phyloP scores from a whole-genome alignment of 2,888 invertebrate genomes.

The Drymonia ruficornis region DNA sequence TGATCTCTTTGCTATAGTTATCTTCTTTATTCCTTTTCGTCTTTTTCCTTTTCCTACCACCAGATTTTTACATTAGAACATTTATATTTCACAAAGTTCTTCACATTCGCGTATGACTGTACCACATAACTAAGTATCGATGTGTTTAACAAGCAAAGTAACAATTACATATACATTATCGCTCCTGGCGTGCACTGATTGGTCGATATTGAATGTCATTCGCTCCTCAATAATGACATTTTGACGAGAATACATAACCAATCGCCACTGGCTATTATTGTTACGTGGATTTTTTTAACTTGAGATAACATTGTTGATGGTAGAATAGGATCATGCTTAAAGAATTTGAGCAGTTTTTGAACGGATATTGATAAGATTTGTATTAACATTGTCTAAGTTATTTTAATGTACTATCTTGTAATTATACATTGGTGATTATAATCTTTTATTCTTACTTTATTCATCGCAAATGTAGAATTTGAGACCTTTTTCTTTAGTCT shows the following conservation, averaged over 20 bases:
- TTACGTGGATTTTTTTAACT: slow-evolving; percentile 22
- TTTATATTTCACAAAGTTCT: no score
- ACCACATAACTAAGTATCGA: slow-evolving; percentile 28
- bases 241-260: slow-evolving; percentile 41
- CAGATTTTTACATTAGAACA: no score
- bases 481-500: no score
- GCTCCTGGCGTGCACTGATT: slow-evolving; percentile 38
- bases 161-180: slow-evolving; percentile 35
- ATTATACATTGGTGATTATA: no score
- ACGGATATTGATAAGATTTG: neutral
- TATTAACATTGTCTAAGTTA: neutral
- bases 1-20: no score
- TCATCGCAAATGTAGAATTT: no score
- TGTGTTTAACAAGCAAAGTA: slow-evolving; percentile 32
- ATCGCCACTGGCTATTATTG: slow-evolving; percentile 30
- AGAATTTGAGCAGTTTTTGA: neutral
- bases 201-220: slow-evolving; percentile 47
- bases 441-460: no score
- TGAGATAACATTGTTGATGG: slow-evolving; percentile 17
- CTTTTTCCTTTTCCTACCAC: no score
- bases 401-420: no score
- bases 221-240: slow-evolving; percentile 46
- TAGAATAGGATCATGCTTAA: slow-evolving; percentile 4
- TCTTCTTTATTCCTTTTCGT: no score
- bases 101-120: slow-evolving; percentile 15